Base-by-base conservation (phyloP, 2,888 invertebrate genomes). In the Lasioglossum morio region DNA sequence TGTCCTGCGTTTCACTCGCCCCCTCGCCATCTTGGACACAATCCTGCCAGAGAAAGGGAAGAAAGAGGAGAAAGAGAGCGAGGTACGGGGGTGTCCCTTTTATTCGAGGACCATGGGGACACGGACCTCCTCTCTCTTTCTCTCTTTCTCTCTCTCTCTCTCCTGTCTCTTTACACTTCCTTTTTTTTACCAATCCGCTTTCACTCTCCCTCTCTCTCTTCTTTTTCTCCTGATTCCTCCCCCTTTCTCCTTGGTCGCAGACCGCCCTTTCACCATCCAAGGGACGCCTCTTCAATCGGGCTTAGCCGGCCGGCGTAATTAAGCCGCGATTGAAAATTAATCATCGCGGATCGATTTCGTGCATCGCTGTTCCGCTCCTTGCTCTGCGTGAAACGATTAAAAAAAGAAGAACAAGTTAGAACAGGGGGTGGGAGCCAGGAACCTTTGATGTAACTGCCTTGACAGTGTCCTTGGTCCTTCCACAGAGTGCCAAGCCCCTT, bases 251-350 rank as follows among this genome's bases (percentile, higher is more conserved):
- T 72, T 57, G 57, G 73, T 66, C 79, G 76, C 74, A 87, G 89
- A 83, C 79, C 86, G 90, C 82, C 84, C 90, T 86, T 90, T 87
- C 87, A 84, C 81, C 81, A 75, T 72, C 85, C 73, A 76, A 30
- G 79, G 85, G 84, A 87, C 84, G 83, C 81, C 87, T 88, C 91
- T 87, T 92, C 88, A 84, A 90, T 91, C 89, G 88, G 89, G 93
- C 92, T 93, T 91, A 92, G 90, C 91, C 87, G 88, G 85, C 89
- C 85, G 87, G 87, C 92, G 90, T 93, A 93, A 94, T 94, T 93
- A 93, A 94, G 91, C 92, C 91, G 88, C 92, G 91, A 94, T 94
- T 93, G 93, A 93, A 93, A 94, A 94, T 93, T 94, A 93, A 94
- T 94, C 92, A 93, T 93, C 92, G 91, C 91, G 90, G 85, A 92